These are phyloP conservation scores for Microcaecilia unicolor DNA, from an alignment of 2,797 vertebrate species.

Conservation along the genomic window DNA sequence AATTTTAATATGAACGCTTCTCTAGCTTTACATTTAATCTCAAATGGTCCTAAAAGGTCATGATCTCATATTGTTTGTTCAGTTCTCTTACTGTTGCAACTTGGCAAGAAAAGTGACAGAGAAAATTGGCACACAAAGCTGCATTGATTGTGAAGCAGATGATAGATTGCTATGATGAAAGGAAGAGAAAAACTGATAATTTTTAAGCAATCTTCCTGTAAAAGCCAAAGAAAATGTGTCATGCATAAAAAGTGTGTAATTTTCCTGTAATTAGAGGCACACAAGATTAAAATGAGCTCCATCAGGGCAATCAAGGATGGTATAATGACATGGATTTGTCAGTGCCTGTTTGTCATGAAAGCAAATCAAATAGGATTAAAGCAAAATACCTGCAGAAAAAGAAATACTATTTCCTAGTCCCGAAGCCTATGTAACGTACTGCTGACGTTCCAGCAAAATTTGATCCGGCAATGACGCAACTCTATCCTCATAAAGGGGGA, in stretches of 20 bases:
- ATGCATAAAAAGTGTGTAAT: constrained; percentile 66
- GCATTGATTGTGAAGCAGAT: constrained; percentile 39
- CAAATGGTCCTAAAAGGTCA: too few relatives aligned
- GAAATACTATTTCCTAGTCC: too few relatives aligned
- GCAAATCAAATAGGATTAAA: constrained; percentile 47
- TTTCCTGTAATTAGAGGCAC: constrained; percentile 66
- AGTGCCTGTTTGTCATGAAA: constrained; percentile 56
- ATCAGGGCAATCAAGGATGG: constrained; percentile 67
- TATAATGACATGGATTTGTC: constrained; percentile 59
- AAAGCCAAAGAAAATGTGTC: constrained; percentile 59
- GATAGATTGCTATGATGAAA: constrained; percentile 41
- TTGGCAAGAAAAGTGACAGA: constrained; percentile 38
- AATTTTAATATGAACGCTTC: too few relatives aligned
- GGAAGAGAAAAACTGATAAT: constrained; percentile 43
- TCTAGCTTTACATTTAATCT: too few relatives aligned
- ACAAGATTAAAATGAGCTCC: constrained; percentile 66
- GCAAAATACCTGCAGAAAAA: too few relatives aligned
- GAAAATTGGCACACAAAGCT: constrained; percentile 40
- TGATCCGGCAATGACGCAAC: too few relatives aligned
- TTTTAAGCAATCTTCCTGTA: constrained; percentile 48
- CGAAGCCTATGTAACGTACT: too few relatives aligned
- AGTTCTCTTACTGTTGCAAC: constrained; percentile 24
- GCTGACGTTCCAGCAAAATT: too few relatives aligned
- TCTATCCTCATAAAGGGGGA: too few relatives aligned
- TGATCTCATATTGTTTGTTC: constrained; percentile 21